Evolutionary conservation across 2,888 invertebrate species (phyloP), one percentile per base, ranked within the genome.

Genomic region (Physocephala rufipes): DNA sequence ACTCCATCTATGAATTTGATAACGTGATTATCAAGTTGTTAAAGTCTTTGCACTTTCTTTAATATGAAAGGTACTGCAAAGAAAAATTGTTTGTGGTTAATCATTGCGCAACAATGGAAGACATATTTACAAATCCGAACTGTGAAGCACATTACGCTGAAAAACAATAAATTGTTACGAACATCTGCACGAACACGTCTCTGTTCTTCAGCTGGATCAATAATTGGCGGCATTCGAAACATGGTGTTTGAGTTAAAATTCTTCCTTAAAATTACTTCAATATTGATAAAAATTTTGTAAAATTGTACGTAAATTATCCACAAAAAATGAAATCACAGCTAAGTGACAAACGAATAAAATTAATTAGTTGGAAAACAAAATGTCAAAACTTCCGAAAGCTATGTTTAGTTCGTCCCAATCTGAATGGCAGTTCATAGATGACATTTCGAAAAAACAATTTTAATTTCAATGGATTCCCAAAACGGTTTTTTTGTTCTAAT

Each of bases 151-250:
- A 86, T 70, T 0, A 79, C 76, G 12, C 80, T 77, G 72, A 86
- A 86, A 43, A 84, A 76, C 12, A 84, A 53, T 43, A 86, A 78
- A 73, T 86, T 86, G 15, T 81, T 78, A 16, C 82, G 80, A 1
- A 86, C 86, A 69, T 84, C 83, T 1, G 84, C 79, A 1, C 81
- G 76, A 2, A 85, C 84, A 7, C 83, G 82, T 68, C 82, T 84
- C 24, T 81, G 80, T 64, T 86, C 86, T 71, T 86, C 86, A 2
- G 84, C 84, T 2, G 86, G 84, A 74, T 86, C 86, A 49, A 83
- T 79, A 81, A 85, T 84, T 55, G 79, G 77, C 67, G 85, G 83
- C 75, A 86, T 79, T 5, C 86, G 86, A 74, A 86, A 86, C 86
- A 86, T 86, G 51, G 73, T 79, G 62, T 7, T 15, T 49, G 36